Percentiles rank a stretch among this genome's conserved stretches.
These are phyloP conservation scores for Clusia tigrina DNA, from an alignment of 2,888 invertebrate genomes.

Conservation along the genomic window DNA sequence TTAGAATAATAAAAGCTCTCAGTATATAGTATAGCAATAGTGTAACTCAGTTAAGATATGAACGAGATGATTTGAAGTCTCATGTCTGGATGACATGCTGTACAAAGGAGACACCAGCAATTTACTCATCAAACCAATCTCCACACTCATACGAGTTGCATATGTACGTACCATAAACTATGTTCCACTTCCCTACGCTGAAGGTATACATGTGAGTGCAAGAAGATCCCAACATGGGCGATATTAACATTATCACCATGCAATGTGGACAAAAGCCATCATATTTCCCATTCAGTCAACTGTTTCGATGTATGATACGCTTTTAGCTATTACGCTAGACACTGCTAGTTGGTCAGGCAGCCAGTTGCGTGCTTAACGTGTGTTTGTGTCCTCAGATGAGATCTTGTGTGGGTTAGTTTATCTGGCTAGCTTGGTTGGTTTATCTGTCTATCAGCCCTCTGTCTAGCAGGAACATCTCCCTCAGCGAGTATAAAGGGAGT, in stretches of 20 bases:
- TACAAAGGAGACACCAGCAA: not conserved
- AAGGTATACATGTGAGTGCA: too few species aligned
- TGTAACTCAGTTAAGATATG: too few species aligned
- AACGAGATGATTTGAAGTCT: too few species aligned
- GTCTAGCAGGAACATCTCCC: too few species aligned
- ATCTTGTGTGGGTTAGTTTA: not conserved
- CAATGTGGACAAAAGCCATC: not conserved
- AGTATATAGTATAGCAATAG: too few species aligned
- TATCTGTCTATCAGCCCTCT: too few species aligned
- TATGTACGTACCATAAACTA: too few species aligned
- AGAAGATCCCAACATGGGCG: not conserved
- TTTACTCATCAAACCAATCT: not conserved
- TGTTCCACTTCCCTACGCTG: not conserved
- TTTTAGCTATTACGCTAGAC: not conserved
- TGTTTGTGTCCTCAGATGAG: not conserved
- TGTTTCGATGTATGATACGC: not conserved
- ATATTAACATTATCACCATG: not conserved
- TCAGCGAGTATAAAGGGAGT: too few species aligned
- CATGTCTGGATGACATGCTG: not conserved
- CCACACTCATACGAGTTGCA: not conserved
- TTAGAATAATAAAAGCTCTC: too few species aligned
- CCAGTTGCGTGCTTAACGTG: not conserved
- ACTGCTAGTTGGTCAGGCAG: not conserved
- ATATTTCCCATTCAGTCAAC: not conserved
- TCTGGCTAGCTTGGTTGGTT: too few species aligned